Evolutionary conservation across 2,113 vertebrate genomes (phyloP).

Genomic region (Coptodon rendalli): DNA sequence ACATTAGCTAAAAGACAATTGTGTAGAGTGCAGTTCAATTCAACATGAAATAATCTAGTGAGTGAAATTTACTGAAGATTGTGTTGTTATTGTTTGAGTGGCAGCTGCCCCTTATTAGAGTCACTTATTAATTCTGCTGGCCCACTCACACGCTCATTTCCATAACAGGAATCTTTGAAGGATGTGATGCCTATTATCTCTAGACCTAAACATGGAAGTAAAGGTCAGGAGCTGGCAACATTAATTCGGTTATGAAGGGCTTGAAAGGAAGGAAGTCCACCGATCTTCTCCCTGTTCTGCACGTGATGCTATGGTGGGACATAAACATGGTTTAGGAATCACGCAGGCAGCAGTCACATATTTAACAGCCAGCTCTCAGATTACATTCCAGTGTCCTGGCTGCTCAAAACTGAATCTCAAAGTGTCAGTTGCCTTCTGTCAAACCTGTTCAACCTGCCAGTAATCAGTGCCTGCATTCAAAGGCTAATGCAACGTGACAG

Average conservation of each 20-base stretch:
- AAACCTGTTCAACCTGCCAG: slow-evolving; percentile 40
- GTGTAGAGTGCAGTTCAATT: not conserved
- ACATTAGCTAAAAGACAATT: not conserved
- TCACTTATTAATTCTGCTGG: slow-evolving; percentile 41
- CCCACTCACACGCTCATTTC: slow-evolving; percentile 39
- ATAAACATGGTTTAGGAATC: not conserved
- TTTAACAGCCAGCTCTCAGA: slow-evolving; percentile 33
- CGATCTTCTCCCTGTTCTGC: slow-evolving; percentile 16
- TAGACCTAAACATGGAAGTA: slow-evolving; percentile 19
- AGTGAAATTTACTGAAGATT: not conserved
- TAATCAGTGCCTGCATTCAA: slow-evolving; percentile 12
- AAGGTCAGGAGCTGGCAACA: slow-evolving; percentile 37
- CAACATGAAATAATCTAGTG: not conserved
- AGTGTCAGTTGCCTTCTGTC: slow-evolving; percentile 46
- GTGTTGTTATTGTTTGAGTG: slow-evolving; percentile 11
- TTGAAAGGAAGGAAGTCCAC: not conserved
- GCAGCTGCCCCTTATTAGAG: slow-evolving; percentile 48
- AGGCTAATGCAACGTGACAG: slow-evolving; percentile 56
- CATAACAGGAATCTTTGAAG: slow-evolving; percentile 46
- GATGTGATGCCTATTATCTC: slow-evolving; percentile 17
- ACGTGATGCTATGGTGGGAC: not conserved
- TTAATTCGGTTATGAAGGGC: slow-evolving; percentile 6
- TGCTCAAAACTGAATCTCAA: slow-evolving; percentile 1
- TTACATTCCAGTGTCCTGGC: slow-evolving; percentile 1
- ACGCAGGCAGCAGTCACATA: slow-evolving; percentile 17